Base-by-base conservation (phyloP, 1,140 invertebrate species). In the Batillaria attramentaria region DNA sequence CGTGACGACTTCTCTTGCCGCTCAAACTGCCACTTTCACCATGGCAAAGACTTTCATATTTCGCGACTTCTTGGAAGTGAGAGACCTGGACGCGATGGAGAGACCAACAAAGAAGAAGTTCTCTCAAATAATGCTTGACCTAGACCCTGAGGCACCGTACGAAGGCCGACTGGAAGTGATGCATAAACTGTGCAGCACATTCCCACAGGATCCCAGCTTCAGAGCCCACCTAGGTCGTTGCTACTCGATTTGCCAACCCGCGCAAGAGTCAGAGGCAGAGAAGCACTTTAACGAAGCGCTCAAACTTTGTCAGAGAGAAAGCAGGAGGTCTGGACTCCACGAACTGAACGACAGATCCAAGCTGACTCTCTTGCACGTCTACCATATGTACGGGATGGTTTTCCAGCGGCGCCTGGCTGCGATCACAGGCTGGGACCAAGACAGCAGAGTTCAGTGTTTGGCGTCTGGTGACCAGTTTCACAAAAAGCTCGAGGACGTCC, bases 181-280 rank as follows among this genome's bases (percentile, higher is more conserved):
- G 6, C 24, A 83, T 18, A 73, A 69, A 16, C 39, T 84, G 41
- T 70, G 72, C 33, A 41, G 74, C 18, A 70, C 60, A 6, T 84
- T 83, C 54, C 83, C 83, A 16, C 76, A 78, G 18, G 75, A 84
- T 73, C 77, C 83, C 3, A 83, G 80, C 39, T 84, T 83, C 57
- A 82, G 70, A 43, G 81, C 83, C 31, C 83, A 84, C 60, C 75
- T 84, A 10, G 83, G 81, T 8, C 77, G 83, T 60, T 81, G 81
- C 50, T 83, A 78, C 72, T 41, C 73, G n/a, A 39, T 79, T 6
- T 84, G 80, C 65, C 37, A 73, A 73, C 81, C 79, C 18, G 81
- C 81, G 18, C 68, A 82, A 50, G 81, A 83, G 50, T 31, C 79
- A 31, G 77, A 77, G 35, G 81, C 83, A 35, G 76, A 79, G n/a